Base-by-base conservation (phyloP, 2,888 invertebrate species). In the Zygogramma bicolorata region DNA sequence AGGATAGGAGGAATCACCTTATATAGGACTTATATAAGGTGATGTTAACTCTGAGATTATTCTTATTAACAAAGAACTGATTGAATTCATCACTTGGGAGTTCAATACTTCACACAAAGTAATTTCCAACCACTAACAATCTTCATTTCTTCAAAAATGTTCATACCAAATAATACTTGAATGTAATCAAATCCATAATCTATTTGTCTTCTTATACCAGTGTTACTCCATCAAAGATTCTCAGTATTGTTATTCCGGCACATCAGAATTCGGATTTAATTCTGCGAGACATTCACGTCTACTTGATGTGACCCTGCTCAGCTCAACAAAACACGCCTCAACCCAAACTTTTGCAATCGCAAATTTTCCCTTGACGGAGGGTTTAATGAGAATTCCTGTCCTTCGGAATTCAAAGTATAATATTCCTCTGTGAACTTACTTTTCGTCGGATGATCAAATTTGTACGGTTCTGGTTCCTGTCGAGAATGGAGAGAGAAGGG, bases 311-410 rank as follows among this genome's bases (percentile, higher is more conserved):
- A 59, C 59, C 61, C 38, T 22, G 6, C 61, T 61, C 61, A 40
- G n/a, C 38, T 38, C 61, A n/a, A 61, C 34, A 20, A n/a, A n/a
- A 38, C 34, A 22, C 20, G 60, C 60, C 22, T 40, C 34, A 61
- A 61, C 59, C 34, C n/a, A 59, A 59, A 59, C 61, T 61, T 61
- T 38, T 31, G 61, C 53, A 53, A 53, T 53, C 53, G 53, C 13
- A n/a, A 27, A 53, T 53, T 53, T 53, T 53, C 61, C 61, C 61
- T 61, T 31, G 61, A 31, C 61, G 31, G 10, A 6, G 40, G 22
- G 22, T 61, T 40, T 61, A 61, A 61, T 61, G 61, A 61, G 61
- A 61, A 61, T 61, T 61, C 61, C 38, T 34, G 22, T 61, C 61
- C 22, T 29, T 8, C 61, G 61, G 38, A 61, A 61, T 61, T 34